phyloP scores from a whole-genome alignment of 2,888 invertebrate genomes.

The Diplolepis rosae region DNA sequence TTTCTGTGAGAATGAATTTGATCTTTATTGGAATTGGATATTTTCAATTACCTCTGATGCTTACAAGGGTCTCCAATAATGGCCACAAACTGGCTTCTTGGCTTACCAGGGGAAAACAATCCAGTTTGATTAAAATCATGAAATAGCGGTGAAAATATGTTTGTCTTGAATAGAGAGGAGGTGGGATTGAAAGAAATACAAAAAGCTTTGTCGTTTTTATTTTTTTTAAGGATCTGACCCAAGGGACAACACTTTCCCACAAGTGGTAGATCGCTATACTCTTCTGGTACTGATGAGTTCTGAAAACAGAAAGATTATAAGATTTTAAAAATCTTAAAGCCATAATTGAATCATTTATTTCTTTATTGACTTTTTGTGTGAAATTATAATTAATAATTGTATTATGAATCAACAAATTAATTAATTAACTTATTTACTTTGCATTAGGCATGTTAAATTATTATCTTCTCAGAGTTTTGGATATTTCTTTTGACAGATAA shows the following conservation, averaged over 20 bases:
- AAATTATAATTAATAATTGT: too few relatives aligned
- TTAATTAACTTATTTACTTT: too few relatives aligned
- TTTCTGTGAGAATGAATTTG: too few relatives aligned
- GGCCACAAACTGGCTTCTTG: conserved; percentile 75
- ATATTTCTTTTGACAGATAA: too few relatives aligned
- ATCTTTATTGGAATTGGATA: too few relatives aligned
- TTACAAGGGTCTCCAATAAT: conserved; percentile 77
- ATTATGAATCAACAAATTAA: too few relatives aligned
- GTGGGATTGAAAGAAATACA: conserved; percentile 47
- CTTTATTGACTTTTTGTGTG: too few relatives aligned
- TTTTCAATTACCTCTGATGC: conserved; percentile 74
- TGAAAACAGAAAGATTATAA: conserved; percentile 39
- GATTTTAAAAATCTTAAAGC: background rate
- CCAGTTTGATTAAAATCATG: conserved; percentile 76
- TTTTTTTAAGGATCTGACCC: conserved; percentile 55
- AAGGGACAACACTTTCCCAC: conserved; percentile 66
- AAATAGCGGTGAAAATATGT: conserved; percentile 76
- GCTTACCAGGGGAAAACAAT: conserved; percentile 69
- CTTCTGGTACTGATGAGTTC: conserved; percentile 55
- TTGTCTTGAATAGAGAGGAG: conserved; percentile 1
- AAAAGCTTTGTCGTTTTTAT: conserved; percentile 34
- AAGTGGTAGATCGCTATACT: conserved; percentile 53
- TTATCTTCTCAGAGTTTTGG: too few relatives aligned
- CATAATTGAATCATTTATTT: too few relatives aligned
- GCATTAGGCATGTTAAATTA: too few relatives aligned